phyloP scores from a whole-genome alignment of 2,888 invertebrate species.

The Mactromeris polynyma region DNA sequence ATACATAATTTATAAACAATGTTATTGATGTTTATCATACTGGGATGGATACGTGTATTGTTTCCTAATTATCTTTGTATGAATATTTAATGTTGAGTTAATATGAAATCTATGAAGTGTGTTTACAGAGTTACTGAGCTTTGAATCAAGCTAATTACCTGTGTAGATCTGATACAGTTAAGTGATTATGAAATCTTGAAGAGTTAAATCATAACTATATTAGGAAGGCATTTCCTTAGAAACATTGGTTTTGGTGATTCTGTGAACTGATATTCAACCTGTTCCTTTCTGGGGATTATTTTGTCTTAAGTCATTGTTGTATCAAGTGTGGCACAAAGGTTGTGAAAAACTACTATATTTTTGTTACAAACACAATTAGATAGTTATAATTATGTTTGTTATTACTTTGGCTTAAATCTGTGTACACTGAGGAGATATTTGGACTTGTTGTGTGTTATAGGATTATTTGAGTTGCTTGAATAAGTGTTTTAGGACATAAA shows the following conservation, averaged over 20 bases:
- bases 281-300: not conserved
- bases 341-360: not conserved
- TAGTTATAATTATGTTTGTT: not conserved
- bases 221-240: not conserved
- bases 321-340: not conserved
- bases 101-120: not conserved
- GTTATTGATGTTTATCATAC: slow-evolving; percentile 27
- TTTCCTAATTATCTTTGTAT: slow-evolving; percentile 26
- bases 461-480: not conserved
- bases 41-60: slow-evolving; percentile 19
- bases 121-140: not conserved
- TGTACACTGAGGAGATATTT: not conserved
- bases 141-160: not conserved
- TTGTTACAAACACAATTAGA: not conserved
- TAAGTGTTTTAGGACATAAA: not conserved
- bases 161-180: not conserved
- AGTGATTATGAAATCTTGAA: not conserved
- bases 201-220: not conserved
- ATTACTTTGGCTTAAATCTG: not conserved
- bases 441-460: not conserved
- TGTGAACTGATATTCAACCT: not conserved
- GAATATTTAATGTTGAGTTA: slow-evolving; percentile 21
- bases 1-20: slow-evolving; percentile 12
- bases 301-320: not conserved
- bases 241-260: not conserved